Percentiles rank a stretch among this genome's conserved stretches.
Conservation (phyloP, 2,113 vertebrate genomes). For the Octodon degus region DNA sequence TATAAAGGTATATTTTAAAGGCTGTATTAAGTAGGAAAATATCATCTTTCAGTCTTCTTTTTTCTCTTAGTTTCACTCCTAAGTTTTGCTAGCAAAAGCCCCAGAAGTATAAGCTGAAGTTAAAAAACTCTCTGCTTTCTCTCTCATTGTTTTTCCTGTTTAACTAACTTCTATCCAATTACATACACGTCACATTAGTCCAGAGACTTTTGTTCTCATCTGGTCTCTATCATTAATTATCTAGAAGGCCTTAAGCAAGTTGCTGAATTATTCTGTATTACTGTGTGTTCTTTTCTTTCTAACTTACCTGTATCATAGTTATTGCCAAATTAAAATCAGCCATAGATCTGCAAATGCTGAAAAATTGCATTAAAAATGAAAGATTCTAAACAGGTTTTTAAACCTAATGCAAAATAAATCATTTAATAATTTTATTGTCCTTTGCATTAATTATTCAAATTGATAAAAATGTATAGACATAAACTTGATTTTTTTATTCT, state of each 20-base stretch:
- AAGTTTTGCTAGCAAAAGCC: background rate
- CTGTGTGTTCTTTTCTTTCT: background rate
- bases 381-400: background rate
- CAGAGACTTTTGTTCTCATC: background rate
- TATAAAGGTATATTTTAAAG: background rate
- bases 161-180: background rate
- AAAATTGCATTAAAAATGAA: background rate
- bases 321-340: background rate
- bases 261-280: background rate
- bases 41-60: background rate
- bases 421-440: background rate
- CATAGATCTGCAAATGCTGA: background rate
- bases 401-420: background rate
- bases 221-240: background rate
- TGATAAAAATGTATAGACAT: background rate
- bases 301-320: background rate
- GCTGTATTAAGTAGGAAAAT: background rate
- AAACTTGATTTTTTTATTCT: background rate
- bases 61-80: slow-evolving; percentile 21
- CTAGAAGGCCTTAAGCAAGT: background rate
- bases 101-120: background rate
- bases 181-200: background rate
- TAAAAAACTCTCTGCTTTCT: background rate
- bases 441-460: background rate
- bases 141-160: slow-evolving; percentile 25